Evolutionary conservation across 2,797 vertebrate genomes (phyloP).

Genomic region (Poeciliopsis presidionis): DNA sequence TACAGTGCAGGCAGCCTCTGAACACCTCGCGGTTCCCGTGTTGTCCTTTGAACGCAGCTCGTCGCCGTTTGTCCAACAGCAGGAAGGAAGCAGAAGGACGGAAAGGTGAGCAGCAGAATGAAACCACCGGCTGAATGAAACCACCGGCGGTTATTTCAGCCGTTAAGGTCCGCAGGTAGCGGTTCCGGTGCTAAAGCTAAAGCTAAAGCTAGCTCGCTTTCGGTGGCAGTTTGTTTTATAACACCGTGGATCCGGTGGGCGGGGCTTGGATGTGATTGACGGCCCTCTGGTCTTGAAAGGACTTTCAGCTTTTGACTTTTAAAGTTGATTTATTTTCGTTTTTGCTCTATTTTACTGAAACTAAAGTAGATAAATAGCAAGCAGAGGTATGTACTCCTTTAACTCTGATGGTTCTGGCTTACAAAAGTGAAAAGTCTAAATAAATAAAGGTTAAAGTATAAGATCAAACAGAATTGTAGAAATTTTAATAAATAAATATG

Average conservation of each 20-base stretch:
- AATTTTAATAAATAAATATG: not conserved
- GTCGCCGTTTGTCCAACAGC: not conserved
- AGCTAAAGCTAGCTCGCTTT: not conserved
- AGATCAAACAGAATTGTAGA: not conserved
- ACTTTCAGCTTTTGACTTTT: not conserved
- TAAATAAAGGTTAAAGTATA: not conserved
- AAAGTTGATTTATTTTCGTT: not conserved
- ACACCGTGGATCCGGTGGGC: not conserved
- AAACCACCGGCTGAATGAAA: rapidly evolving
- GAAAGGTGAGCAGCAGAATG: not conserved
- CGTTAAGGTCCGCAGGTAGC: not conserved
- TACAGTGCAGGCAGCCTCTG: rapidly evolving
- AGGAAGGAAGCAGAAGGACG: not conserved
- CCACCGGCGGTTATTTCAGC: not conserved
- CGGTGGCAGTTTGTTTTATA: not conserved
- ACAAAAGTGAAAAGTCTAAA: not conserved
- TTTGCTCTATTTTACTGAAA: not conserved
- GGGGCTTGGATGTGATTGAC: conserved; percentile 15
- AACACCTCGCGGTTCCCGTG: conserved; percentile 9
- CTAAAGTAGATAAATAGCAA: not conserved
- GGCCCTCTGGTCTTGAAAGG: not conserved
- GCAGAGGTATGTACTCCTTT: not conserved
- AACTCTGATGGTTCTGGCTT: not conserved
- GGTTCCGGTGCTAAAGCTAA: not conserved
- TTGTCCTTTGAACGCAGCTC: conserved; percentile 48